Evolutionary conservation across 2,888 invertebrate species (phyloP).

Genomic region (Sacculina carcini): DNA sequence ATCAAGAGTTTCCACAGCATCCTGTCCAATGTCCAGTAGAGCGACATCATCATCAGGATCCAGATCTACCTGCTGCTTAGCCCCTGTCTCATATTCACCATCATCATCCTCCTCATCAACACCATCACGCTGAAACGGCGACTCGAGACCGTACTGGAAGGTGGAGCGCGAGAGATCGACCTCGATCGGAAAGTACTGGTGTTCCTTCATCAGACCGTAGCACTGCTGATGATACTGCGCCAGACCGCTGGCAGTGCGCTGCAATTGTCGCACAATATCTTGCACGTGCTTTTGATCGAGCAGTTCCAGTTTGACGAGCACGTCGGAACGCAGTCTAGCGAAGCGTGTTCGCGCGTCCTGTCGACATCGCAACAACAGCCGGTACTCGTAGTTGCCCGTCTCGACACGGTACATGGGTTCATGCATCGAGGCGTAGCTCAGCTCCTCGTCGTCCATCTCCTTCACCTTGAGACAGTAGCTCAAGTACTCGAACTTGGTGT

Average conservation of each 20-base stretch:
- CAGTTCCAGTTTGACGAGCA: constrained; percentile 77
- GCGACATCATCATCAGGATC: too few species aligned
- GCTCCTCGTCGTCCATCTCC: constrained; percentile 98
- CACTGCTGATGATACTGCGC: constrained; percentile 47
- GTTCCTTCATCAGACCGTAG: constrained; percentile 40
- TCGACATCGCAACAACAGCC: constrained; percentile 72
- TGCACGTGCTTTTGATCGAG: constrained; percentile 95
- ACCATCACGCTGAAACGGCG: background rate
- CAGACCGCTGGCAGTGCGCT: constrained; percentile 57
- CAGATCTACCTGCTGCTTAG: too few species aligned
- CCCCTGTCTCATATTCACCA: too few species aligned
- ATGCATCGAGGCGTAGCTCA: constrained; percentile 66
- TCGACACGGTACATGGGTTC: constrained; percentile 93
- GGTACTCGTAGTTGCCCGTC: constrained; percentile 97
- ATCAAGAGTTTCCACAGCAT: too few species aligned
- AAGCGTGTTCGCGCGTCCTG: constrained; percentile 73
- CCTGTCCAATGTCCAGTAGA: too few species aligned
- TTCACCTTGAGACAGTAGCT: constrained; percentile 80
- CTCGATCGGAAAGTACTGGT: constrained; percentile 78
- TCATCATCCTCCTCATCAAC: too few species aligned
- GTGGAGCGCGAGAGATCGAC: constrained; percentile 75
- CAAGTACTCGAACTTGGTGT: constrained; percentile 94
- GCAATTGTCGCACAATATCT: constrained; percentile 62
- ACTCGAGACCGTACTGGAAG: constrained; percentile 24
- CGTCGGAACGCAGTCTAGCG: constrained; percentile 43